These are phyloP conservation scores for Bradysia coprophila DNA, from an alignment of 1,140 invertebrate genomes.

Conservation along the genomic window DNA sequence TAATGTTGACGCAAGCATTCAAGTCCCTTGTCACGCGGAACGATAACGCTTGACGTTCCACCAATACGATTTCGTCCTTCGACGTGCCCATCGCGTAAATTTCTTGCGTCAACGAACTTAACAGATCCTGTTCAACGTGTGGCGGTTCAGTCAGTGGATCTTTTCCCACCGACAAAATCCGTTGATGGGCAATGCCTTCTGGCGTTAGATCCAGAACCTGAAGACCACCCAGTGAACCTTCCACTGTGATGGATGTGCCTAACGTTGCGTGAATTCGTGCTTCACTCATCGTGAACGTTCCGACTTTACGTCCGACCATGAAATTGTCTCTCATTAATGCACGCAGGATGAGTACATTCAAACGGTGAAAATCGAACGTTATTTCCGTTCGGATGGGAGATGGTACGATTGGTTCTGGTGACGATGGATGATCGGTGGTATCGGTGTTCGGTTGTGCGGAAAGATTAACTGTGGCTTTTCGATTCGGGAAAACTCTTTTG, in stretches of 20 bases:
- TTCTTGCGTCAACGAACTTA: conserved; percentile 24
- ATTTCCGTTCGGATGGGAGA: conserved; percentile 42
- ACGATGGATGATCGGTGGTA: background rate
- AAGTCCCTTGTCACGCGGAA: conserved; percentile 38
- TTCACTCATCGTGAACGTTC: conserved; percentile 78
- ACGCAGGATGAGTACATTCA: conserved; percentile 72
- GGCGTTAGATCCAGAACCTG: conserved; percentile 80
- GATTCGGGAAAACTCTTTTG: conserved; percentile 44
- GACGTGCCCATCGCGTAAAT: conserved; percentile 27
- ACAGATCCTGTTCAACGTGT: conserved; percentile 10
- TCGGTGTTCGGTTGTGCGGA: background rate
- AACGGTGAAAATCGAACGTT: conserved; percentile 78
- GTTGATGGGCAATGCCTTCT: conserved; percentile 62
- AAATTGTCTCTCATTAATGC: conserved; percentile 52
- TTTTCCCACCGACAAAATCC: conserved; percentile 69
- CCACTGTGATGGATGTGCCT: conserved; percentile 43
- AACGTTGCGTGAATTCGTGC: conserved; percentile 79
- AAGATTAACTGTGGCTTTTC: conserved; percentile 15
- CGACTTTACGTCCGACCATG: conserved; percentile 69
- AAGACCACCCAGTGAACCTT: conserved; percentile 76
- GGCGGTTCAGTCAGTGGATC: conserved; percentile 39
- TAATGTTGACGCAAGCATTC: conserved; percentile 26
- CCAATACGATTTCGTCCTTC: conserved; percentile 18
- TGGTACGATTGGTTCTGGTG: background rate
- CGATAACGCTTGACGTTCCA: conserved; percentile 33